A percentile compares a stretch with the other conserved stretches of the same genome.
phyloP scores from a whole-genome alignment of 2,797 vertebrate species.

The Gallinago nigripennis region DNA sequence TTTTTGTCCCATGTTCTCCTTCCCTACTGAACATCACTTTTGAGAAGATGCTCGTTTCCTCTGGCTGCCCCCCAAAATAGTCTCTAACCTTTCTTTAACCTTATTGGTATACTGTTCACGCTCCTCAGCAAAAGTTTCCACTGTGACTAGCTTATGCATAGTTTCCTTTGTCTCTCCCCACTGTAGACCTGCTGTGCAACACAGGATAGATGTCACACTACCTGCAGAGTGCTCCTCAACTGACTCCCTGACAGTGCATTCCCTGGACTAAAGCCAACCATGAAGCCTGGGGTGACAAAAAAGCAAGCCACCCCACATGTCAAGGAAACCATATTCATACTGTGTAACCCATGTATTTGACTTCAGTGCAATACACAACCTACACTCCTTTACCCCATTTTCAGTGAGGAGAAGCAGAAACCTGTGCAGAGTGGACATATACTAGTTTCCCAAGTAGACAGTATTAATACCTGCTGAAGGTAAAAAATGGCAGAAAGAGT shows the following conservation, averaged over 20 bases:
- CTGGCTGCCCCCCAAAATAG: not conserved
- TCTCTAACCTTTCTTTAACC: not conserved
- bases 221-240: not conserved
- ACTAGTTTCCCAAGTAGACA: not conserved
- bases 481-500: not conserved
- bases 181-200: not conserved
- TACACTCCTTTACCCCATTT: not conserved
- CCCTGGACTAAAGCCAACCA: not conserved
- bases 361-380: not conserved
- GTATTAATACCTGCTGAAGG: not conserved
- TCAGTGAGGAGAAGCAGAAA: not conserved
- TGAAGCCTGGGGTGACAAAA: not conserved
- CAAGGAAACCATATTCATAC: not conserved
- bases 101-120: not conserved
- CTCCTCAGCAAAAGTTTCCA: not conserved
- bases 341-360: not conserved
- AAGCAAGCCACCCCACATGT: fast-evolving
- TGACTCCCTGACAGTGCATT: not conserved
- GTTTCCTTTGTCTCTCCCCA: not conserved
- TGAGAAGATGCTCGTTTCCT: not conserved
- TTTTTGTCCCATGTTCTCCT: not conserved
- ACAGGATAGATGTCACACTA: not conserved
- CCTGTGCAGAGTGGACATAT: not conserved
- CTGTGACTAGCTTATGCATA: not conserved
- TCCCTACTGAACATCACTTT: not conserved